Evolutionary conservation across 2,797 vertebrate genomes (phyloP).

Genomic region (Sebastes wilsoni): DNA sequence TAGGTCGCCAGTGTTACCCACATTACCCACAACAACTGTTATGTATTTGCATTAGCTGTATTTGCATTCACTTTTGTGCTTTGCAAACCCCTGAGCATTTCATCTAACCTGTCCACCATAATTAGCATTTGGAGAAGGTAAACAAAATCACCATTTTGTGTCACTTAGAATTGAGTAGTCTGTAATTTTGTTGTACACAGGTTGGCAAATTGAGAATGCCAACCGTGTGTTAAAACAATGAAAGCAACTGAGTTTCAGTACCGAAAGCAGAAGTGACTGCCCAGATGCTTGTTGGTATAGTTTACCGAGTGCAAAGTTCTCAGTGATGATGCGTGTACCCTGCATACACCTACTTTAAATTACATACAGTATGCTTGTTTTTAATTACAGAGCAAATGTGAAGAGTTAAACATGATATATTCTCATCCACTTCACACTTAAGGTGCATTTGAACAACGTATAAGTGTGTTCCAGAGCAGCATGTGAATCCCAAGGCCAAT

Average conservation of each 20-base stretch:
- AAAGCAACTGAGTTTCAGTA: neutral
- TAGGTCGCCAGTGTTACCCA: neutral
- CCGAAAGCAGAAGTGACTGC: neutral
- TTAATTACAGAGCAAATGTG: constrained; percentile 10
- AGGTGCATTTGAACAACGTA: constrained; percentile 12
- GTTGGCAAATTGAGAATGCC: neutral
- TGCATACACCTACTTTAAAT: neutral
- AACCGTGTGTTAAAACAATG: neutral
- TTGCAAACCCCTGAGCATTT: neutral
- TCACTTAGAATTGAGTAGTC: neutral
- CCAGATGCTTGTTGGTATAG: neutral
- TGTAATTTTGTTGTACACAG: neutral
- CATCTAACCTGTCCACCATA: neutral
- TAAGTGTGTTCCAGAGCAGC: constrained; percentile 11
- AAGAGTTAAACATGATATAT: constrained; percentile 4
- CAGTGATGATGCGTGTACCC: neutral
- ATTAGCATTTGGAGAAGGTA: neutral
- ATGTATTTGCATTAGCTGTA: neutral
- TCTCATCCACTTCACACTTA: constrained; percentile 7
- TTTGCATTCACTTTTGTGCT: neutral
- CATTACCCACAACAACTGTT: neutral
- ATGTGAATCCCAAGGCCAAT: constrained; percentile 39
- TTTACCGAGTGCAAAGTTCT: neutral
- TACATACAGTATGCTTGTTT: neutral
- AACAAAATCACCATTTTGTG: neutral